Evolutionary conservation across 2,797 vertebrate species (phyloP), one percentile per base, ranked within the genome.

Genomic region (Pygocentrus nattereri): DNA sequence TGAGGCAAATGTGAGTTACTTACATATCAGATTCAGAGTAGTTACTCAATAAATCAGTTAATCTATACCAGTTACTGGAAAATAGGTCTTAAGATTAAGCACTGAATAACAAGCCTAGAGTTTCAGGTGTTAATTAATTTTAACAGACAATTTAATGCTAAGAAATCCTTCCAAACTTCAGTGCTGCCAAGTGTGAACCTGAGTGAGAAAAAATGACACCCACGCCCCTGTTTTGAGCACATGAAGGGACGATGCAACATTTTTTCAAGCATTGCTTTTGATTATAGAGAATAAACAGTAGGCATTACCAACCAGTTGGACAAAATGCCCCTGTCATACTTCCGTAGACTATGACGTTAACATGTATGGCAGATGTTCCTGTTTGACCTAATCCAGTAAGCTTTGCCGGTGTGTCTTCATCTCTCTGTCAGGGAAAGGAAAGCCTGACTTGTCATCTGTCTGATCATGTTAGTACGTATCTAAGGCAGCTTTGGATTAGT

Each of bases 311-410:
- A 44, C 41, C 41, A 44, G 41, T 44, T 44, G 8, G 1, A 18
- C 13, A 74, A n/a, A 52, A 34, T 27, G 61, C 68, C 15, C 7
- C 15, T 61, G 23, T 27, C n/a, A 21, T 34, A 47, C 47, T 7
- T 82, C 50, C 13, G 8, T 44, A 68, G 75, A 34, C 62, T 52
- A 27, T 62, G 11, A 54, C 12, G 59, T 31, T 44, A 74, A 6
- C 27, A 0, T 54, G 54, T 5, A 6, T 41, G 23, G 49, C 64
- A 71, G 82, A 74, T 59, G 31, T 52, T 74, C 47, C 27, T 31
- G 3, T 65, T 21, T 78, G 81, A 23, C 19, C n/a, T 78, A 75
- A 81, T 81, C 71, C 65, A 75, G 64, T 56, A 78, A 72, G 73
- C 18, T 64, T 68, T 65, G 23, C 15, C 27, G 16, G 59, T 25